Conservation (phyloP, 2,888 invertebrate species). For the Chloroclystis v-ata region DNA sequence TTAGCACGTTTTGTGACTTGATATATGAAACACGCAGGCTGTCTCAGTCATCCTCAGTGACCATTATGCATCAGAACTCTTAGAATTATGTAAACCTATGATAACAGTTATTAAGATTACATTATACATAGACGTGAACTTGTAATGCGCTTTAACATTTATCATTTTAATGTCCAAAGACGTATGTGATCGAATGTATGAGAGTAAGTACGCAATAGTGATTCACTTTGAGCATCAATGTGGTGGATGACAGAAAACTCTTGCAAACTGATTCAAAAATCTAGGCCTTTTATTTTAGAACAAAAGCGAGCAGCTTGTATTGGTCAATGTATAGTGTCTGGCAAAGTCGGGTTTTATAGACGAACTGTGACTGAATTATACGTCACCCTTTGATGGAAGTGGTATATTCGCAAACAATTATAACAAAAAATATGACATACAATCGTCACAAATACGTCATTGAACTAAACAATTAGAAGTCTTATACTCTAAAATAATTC, state of each 20-base stretch:
- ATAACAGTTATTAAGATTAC: constrained; percentile 66
- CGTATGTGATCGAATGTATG: constrained; percentile 41
- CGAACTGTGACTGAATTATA: neutral
- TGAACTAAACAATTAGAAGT: constrained; percentile 37
- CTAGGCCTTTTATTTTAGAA: constrained; percentile 15
- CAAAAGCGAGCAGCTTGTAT: neutral
- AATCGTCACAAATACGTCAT: constrained; percentile 43
- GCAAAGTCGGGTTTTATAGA: no score
- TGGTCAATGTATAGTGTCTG: neutral
- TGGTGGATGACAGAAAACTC: constrained; percentile 7
- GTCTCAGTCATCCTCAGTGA: constrained; percentile 43
- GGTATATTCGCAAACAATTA: constrained; percentile 1
- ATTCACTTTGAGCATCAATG: constrained; percentile 23
- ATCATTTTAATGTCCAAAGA: constrained; percentile 46
- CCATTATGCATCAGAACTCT: constrained; percentile 60
- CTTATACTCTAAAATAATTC: constrained; percentile 35
- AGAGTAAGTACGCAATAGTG: constrained; percentile 13
- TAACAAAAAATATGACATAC: constrained; percentile 12
- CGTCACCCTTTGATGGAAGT: neutral
- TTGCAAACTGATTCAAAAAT: constrained; percentile 17
- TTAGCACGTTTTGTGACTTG: neutral
- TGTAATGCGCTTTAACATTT: constrained; percentile 54
- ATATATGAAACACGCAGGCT: constrained; percentile 4
- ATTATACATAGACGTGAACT: constrained; percentile 59
- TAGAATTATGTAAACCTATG: constrained; percentile 53